A percentile compares a stretch with the other conserved stretches of the same genome.
phyloP scores from a whole-genome alignment of 2,797 vertebrate species.

The Falco concolor region DNA sequence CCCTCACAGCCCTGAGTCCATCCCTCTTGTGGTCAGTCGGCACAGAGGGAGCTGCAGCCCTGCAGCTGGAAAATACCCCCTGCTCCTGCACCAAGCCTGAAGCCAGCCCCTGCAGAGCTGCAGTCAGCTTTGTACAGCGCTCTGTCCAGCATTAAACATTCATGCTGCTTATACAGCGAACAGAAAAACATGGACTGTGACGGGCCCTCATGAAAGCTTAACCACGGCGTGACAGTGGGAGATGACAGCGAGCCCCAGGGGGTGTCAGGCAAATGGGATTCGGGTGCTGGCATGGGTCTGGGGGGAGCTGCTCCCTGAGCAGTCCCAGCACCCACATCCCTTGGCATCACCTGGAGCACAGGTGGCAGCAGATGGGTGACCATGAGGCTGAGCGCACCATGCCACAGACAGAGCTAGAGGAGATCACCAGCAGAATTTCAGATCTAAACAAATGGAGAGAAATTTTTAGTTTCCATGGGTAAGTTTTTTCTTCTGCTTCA shows the following conservation, averaged over 20 bases:
- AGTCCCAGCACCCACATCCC: not conserved
- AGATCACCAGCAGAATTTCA: slow-evolving; percentile 76
- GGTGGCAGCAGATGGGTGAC: not conserved
- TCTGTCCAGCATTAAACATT: slow-evolving; percentile 46
- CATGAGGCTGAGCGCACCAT: not conserved
- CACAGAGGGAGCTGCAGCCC: not conserved
- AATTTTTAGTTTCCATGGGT: slow-evolving; percentile 73
- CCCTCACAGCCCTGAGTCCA: not conserved
- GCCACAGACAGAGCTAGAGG: slow-evolving; percentile 63
- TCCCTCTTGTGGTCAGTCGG: accelerated
- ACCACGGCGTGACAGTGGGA: not conserved
- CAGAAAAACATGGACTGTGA: not conserved
- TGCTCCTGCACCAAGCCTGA: accelerated
- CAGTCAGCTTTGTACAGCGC: not conserved
- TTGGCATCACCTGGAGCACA: not conserved
- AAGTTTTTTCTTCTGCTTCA: not conserved
- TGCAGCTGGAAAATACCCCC: not conserved
- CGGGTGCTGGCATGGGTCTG: accelerated
- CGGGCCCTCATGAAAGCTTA: slow-evolving; percentile 39
- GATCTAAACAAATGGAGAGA: slow-evolving; percentile 76
- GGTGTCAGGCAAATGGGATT: not conserved
- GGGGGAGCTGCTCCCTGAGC: not conserved
- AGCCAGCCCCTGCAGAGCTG: not conserved
- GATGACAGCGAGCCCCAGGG: not conserved
- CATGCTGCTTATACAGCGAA: not conserved